Base-by-base conservation (phyloP, 2,888 invertebrate species). In the Xanthorhoe spadicearia region DNA sequence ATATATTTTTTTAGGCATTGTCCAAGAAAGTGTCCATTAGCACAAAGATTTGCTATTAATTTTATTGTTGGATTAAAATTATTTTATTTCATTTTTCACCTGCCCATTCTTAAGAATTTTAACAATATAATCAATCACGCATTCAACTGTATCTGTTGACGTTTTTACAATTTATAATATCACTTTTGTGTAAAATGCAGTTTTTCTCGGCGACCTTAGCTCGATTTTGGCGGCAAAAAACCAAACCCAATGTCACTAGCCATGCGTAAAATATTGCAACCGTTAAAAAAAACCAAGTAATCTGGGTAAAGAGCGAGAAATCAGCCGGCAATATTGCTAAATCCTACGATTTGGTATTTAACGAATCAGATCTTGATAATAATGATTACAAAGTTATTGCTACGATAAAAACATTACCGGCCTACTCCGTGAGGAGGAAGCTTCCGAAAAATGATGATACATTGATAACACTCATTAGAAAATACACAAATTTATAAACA, bases 221-320 rank as follows among this genome's bases (percentile, higher is more conserved):
- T 74, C 73, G 77, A 76, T 87, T 87, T 86, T 85, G 83, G 81
- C 82, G 83, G 83, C 83, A 89, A 88, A 90, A 92, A 92, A 66
- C 75, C 78, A 73, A 80, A 77, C 78, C 86, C 93, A 93, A 92
- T 93, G 92, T 89, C 93, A 89, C 73, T 88, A 82, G 74, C 87
- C 88, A 89, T 87, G 91, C 92, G 92, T 90, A 84, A 89, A 86
- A 80, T 80, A 84, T 87, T 86, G 87, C 89, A 92, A 90, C 87
- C 82, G 77, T 76, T 70, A 77, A 83, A 89, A 92, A 32, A 91
- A 92, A 86, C 82, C 89, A 84, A 86, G 83, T 89, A 91, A 92
- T 92, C 87, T 90, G 74, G 85, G 87, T 91, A 92, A 92, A 91
- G 85, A 89, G 87, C 92, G 90, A 86, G 90, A 92, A 92, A 92